Conservation (phyloP, 2,113 vertebrate genomes). For the Apteryx owenii region DNA sequence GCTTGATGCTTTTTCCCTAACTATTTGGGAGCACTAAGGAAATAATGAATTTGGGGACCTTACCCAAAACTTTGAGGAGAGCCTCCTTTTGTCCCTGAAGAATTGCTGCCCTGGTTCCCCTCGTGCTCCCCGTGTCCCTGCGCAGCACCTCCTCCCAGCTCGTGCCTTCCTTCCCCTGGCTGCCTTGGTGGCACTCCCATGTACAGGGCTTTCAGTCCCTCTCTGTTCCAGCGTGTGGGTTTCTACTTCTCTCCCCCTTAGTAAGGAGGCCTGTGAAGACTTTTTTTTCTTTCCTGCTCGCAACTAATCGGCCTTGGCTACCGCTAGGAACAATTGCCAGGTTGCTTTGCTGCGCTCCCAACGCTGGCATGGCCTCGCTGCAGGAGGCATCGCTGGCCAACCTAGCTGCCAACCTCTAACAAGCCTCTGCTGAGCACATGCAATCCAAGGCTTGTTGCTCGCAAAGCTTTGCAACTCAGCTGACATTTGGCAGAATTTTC, state of each 20-base stretch:
- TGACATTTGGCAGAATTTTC: background rate
- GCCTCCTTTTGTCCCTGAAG: background rate
- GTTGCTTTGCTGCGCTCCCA: background rate
- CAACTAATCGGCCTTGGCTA: background rate
- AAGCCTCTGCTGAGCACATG: background rate
- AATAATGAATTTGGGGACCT: background rate
- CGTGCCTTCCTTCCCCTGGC: background rate
- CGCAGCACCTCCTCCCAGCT: too few relatives aligned
- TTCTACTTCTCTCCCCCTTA: background rate
- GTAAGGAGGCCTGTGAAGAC: background rate
- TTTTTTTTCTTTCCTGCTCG: background rate
- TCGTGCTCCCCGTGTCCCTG: too few relatives aligned
- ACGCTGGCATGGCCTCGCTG: background rate
- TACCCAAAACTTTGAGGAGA: background rate
- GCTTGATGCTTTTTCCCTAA: background rate
- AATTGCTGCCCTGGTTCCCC: background rate
- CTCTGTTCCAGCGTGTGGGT: accelerated
- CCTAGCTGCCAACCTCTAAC: background rate
- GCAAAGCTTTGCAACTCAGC: background rate
- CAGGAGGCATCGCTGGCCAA: background rate
- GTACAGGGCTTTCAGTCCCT: background rate
- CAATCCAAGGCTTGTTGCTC: background rate
- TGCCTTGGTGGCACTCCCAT: background rate
- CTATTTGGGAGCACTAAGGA: accelerated
- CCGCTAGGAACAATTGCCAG: background rate